Conservation (phyloP, 2,797 vertebrate species). For the Anabas testudineus region DNA sequence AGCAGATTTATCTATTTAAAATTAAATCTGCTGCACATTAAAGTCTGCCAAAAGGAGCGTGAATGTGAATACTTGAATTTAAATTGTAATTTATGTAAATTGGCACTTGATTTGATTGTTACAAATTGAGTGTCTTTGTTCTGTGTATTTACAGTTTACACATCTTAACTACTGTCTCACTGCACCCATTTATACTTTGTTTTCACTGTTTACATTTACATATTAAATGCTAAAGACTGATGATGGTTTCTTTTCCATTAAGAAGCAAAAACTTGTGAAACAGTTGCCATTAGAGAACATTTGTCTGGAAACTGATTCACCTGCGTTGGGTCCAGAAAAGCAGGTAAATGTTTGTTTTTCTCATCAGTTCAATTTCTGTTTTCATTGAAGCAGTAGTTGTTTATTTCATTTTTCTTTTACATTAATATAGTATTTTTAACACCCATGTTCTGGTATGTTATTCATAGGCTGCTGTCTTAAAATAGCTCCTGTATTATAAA, state of each 20-base stretch:
- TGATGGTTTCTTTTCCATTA: conserved; percentile 70
- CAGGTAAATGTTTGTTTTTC: conserved; percentile 82
- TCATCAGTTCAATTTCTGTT: not conserved
- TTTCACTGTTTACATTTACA: conserved; percentile 29
- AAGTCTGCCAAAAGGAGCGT: too few relatives aligned
- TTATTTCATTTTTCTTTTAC: not conserved
- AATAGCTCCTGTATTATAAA: not conserved
- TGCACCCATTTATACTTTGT: conserved; percentile 32
- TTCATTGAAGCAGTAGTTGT: not conserved
- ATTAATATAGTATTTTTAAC: not conserved
- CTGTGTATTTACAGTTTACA: conserved; percentile 4
- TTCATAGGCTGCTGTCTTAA: not conserved
- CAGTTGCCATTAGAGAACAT: conserved; percentile 93
- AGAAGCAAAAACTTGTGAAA: conserved; percentile 98
- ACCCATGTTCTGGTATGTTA: not conserved
- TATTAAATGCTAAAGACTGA: conserved; percentile 42
- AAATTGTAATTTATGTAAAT: not conserved
- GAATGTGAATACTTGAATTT: too few relatives aligned
- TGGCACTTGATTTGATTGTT: not conserved
- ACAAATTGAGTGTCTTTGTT: not conserved
- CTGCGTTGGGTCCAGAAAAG: conserved; percentile 94
- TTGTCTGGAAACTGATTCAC: conserved; percentile 96
- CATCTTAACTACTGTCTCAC: not conserved
- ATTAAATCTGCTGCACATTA: too few relatives aligned
- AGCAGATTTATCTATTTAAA: too few relatives aligned